These are phyloP conservation scores for Drosophila parthenogenetica DNA, from an alignment of 2,888 invertebrate species.

Conservation along the genomic window DNA sequence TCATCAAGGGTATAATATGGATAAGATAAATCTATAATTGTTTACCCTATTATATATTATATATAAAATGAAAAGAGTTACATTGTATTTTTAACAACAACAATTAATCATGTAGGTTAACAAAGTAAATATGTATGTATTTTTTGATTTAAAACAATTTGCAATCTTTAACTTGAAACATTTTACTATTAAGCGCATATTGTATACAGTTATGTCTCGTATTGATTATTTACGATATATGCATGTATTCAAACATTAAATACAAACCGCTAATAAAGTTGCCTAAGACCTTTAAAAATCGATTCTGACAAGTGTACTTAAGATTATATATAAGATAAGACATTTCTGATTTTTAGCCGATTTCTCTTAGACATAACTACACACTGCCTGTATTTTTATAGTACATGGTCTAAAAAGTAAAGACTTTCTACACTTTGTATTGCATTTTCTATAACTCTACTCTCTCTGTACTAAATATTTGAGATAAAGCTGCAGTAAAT, in stretches of 20 bases:
- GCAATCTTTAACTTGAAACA: conserved; percentile 25
- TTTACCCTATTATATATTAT: conserved; percentile 14
- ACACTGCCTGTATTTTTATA: no score
- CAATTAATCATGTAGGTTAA: conserved; percentile 33
- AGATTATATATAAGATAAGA: no score
- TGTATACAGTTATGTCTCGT: conserved; percentile 24
- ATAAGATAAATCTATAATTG: conserved; percentile 20
- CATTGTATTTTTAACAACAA: conserved; percentile 23
- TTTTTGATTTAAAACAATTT: conserved; percentile 17
- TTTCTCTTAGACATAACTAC: no score
- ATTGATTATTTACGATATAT: conserved; percentile 34
- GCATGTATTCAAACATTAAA: conserved; percentile 49
- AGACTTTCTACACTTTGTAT: no score
- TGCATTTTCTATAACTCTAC: no score
- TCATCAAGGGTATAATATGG: conserved; percentile 1
- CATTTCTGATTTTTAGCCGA: no score
- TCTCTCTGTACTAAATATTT: no score
- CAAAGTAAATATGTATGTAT: conserved; percentile 32
- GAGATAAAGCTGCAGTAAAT: no score
- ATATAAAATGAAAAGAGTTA: not conserved
- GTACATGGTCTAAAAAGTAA: no score
- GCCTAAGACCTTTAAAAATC: conserved; percentile 34
- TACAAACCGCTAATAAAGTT: conserved; percentile 53
- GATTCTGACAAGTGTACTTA: not conserved
- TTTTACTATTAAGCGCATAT: conserved; percentile 32